Conservation (phyloP, 1,140 invertebrate species). For the Meloidogyne exigua region DNA sequence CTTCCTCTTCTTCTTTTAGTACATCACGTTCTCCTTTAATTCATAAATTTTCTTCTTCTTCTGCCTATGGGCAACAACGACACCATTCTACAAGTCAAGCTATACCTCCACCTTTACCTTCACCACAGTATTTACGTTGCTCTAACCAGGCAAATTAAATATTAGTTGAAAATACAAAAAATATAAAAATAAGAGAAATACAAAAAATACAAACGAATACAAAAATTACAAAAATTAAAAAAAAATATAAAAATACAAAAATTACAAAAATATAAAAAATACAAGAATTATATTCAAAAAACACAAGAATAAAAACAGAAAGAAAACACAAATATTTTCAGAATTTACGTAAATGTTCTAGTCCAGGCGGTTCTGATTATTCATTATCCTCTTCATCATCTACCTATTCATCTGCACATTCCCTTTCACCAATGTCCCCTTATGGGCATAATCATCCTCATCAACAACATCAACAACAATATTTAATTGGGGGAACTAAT, state of each 20-base stretch:
- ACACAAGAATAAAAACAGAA: neutral
- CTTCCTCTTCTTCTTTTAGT: neutral
- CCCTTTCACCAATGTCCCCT: constrained; percentile 24
- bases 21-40: constrained; percentile 48
- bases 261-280: too few species aligned
- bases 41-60: constrained; percentile 23
- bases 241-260: neutral
- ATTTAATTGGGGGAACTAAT: neutral
- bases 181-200: neutral
- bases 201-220: neutral
- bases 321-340: neutral
- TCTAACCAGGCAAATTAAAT: constrained; percentile 14
- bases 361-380: constrained; percentile 30
- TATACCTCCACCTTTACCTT: constrained; percentile 14
- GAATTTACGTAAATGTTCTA: constrained; percentile 22
- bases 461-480: constrained; percentile 4
- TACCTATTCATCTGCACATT: constrained; percentile 16
- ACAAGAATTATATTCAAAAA: neutral
- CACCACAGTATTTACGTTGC: constrained; percentile 26
- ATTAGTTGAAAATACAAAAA: neutral
- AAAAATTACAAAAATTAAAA: neutral
- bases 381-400: constrained; percentile 28
- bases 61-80: neutral
- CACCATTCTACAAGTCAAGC: constrained; percentile 16
- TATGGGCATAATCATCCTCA: constrained; percentile 10